Evolutionary conservation across 2,113 vertebrate species (phyloP).

Genomic region (Notothenia coriiceps): DNA sequence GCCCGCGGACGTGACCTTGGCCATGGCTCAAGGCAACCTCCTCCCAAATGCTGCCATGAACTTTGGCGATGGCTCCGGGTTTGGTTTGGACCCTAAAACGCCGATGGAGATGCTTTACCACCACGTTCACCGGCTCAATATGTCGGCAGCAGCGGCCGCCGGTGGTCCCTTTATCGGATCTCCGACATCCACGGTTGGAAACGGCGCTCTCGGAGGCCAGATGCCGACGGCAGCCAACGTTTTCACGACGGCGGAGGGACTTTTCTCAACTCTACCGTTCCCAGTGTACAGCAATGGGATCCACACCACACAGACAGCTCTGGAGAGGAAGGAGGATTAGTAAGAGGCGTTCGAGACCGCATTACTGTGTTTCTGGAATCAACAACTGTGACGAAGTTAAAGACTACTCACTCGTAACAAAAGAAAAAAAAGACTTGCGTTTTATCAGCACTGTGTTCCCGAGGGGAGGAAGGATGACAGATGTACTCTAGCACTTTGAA

Average conservation of each 20-base stretch:
- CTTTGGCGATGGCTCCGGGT: constrained; percentile 94
- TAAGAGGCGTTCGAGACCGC: constrained; percentile 84
- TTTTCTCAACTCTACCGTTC: constrained; percentile 98
- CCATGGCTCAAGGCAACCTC: constrained; percentile 95
- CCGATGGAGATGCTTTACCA: constrained; percentile 99
- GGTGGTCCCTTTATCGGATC: constrained; percentile 91
- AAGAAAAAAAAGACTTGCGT: constrained; percentile 61
- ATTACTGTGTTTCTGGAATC: constrained; percentile 87
- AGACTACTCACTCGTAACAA: constrained; percentile 59
- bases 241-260: constrained; percentile 97
- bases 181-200: constrained; percentile 84
- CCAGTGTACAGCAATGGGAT: constrained; percentile 99
- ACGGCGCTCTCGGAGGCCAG: constrained; percentile 88
- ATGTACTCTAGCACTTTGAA: constrained; percentile 99
- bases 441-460: constrained; percentile 88
- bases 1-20: constrained; percentile 96
- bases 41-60: constrained; percentile 95
- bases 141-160: constrained; percentile 84
- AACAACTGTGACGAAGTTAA: constrained; percentile 78
- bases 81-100: constrained; percentile 98
- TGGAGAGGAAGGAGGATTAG: constrained; percentile 99
- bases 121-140: constrained; percentile 98
- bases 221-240: constrained; percentile 94
- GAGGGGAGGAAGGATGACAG: constrained; percentile 70
- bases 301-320: constrained; percentile 94